Evolutionary conservation across 2,113 vertebrate species (phyloP), one percentile per base, ranked within the genome.

Genomic region (Pleuronectes platessa): DNA sequence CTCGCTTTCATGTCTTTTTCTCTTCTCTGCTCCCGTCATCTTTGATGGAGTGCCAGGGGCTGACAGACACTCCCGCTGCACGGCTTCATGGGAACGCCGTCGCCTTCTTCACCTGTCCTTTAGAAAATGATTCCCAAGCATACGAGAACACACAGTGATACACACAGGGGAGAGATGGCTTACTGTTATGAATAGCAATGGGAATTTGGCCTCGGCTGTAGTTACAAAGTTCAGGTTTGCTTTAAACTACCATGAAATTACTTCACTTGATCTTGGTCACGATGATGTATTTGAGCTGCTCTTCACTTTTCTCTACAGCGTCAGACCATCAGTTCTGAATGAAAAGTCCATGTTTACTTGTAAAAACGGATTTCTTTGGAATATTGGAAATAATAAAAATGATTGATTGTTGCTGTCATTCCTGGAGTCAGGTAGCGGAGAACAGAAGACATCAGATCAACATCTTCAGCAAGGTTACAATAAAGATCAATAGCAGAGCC

Each of bases 21-120:
- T 70, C 68, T 86, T 51, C 51, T 76, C 68, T 56, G 64, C 27
- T 78, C 84, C 83, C 26, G 73, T 69, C 77, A 77, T 55, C 84
- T 91, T 90, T 93, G 89, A 92, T 92, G 79, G 72, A 77, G 77
- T 71, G 88, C 90, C 89, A 85, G 89, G 26, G 70, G 71, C 82
- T 88, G 83, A 79, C 79, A 85, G 61, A 61, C 4, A 10, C 68
- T 84, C 71, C 69, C 67, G 79, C 84, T 73, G 71, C 61, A 71
- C 21, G 7, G 56, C 73, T 77, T 84, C 76, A 70, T 42, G 45
- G 26, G 37, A 51, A 61, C 78, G 51, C 31, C 37, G 55, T 79
- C 84, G 68, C 45, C 72, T 66, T 71, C 69, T 12, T 35, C 35
- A 26, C 77, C 61, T 56, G 58, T 66, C 76, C 63, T 65, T 63